A percentile compares a stretch with the other conserved stretches of the same genome.
Evolutionary conservation across 2,797 vertebrate species (phyloP).

Genomic region (Sparidentex hasta): DNA sequence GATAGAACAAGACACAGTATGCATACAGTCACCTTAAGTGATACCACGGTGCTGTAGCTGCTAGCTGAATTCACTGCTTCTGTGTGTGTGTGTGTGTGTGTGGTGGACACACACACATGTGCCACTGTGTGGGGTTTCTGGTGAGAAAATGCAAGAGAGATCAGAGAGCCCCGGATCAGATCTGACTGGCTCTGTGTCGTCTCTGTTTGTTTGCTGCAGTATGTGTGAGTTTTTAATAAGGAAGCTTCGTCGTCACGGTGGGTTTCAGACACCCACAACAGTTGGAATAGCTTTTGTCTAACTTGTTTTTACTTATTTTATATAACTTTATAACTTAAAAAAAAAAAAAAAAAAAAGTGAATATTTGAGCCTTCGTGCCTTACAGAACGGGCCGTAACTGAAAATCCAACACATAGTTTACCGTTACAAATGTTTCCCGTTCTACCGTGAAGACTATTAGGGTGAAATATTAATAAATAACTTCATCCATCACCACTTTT

Average conservation of each 20-base stretch:
- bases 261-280: not conserved
- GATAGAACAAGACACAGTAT: conserved; percentile 51
- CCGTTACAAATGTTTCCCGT: conserved; percentile 7
- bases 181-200: conserved; percentile 26
- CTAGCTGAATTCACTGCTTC: not conserved
- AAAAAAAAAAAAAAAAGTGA: no score
- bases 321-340: not conserved
- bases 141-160: not conserved
- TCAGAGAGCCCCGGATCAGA: conserved; percentile 11
- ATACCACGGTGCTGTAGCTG: conserved; percentile 36
- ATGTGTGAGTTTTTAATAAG: not conserved
- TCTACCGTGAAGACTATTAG: not conserved
- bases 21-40: conserved; percentile 62
- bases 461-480: conserved; percentile 26
- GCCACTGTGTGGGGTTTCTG: not conserved
- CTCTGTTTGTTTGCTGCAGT: conserved; percentile 1
- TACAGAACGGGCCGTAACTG: not conserved
- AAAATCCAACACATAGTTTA: not conserved
- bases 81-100: not conserved
- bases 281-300: not conserved
- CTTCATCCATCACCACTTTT: conserved; percentile 11
- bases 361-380: no score
- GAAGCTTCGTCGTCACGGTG: not conserved
- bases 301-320: not conserved
- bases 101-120: not conserved